These are phyloP conservation scores for Crotalus horridus DNA, from an alignment of 2,113 vertebrate genomes.

Conservation along the genomic window DNA sequence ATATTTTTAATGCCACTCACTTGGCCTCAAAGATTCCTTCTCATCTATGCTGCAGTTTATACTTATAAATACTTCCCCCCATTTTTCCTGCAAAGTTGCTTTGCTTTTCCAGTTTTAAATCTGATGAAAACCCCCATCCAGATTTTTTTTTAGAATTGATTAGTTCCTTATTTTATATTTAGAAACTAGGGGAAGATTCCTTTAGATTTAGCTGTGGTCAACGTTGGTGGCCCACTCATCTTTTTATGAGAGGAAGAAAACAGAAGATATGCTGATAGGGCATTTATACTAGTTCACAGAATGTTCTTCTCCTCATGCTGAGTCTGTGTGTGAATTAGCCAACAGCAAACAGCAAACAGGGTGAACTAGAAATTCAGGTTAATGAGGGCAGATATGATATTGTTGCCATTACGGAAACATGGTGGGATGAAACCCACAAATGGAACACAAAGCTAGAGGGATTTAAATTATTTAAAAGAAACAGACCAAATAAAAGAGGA, in stretches of 20 bases:
- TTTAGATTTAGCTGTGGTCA: neutral
- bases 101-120: neutral
- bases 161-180: slow-evolving; percentile 5
- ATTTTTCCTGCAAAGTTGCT: neutral
- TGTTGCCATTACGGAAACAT: too few relatives aligned
- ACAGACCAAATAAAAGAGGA: too few relatives aligned
- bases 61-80: neutral
- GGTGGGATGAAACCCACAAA: too few relatives aligned
- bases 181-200: neutral
- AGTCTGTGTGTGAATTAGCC: neutral
- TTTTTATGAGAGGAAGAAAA: neutral
- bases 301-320: neutral
- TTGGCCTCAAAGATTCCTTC: neutral
- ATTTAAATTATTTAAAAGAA: too few relatives aligned
- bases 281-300: neutral
- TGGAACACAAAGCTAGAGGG: too few relatives aligned
- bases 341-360: too few relatives aligned
- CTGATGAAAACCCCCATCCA: neutral
- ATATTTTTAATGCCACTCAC: slow-evolving; percentile 5
- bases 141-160: neutral
- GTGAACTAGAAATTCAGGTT: too few relatives aligned
- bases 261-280: neutral
- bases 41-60: neutral
- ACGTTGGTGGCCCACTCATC: neutral
- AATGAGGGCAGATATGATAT: too few relatives aligned